Conservation (phyloP, 2,888 invertebrate species). For the Lithophane leautieri region DNA sequence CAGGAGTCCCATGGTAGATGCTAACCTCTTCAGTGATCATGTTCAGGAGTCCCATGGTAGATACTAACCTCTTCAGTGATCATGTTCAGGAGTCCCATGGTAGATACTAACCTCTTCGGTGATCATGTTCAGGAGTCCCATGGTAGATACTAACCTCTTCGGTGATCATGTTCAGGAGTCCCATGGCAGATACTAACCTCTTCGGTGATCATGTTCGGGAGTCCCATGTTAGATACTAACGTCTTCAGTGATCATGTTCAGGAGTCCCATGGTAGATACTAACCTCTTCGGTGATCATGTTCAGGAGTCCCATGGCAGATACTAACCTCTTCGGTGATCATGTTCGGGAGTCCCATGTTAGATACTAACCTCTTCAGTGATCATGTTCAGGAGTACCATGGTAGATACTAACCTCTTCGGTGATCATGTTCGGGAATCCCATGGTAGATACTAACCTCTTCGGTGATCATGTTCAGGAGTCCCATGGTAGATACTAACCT, state of each 20-base stretch:
- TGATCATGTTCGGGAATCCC: constrained; percentile 22
- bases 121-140: no score
- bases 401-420: constrained; percentile 43
- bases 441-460: constrained; percentile 41
- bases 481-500: constrained; percentile 27
- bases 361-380: constrained; percentile 49
- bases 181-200: constrained; percentile 31
- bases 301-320: neutral
- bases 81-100: constrained; percentile 10
- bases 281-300: constrained; percentile 51
- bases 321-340: constrained; percentile 49
- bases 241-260: neutral
- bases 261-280: neutral
- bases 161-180: neutral
- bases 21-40: constrained; percentile 51
- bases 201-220: constrained; percentile 40
- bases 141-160: no score
- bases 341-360: constrained; percentile 8
- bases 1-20: neutral
- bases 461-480: constrained; percentile 29
- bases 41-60: constrained; percentile 1
- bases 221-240: no score
- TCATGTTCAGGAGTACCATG: constrained; percentile 8
- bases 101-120: neutral
- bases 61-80: constrained; percentile 49